A percentile compares a stretch with the other conserved stretches of the same genome.
These are phyloP conservation scores for Gastrophryne carolinensis DNA, from an alignment of 2,797 vertebrate genomes.

Conservation along the genomic window DNA sequence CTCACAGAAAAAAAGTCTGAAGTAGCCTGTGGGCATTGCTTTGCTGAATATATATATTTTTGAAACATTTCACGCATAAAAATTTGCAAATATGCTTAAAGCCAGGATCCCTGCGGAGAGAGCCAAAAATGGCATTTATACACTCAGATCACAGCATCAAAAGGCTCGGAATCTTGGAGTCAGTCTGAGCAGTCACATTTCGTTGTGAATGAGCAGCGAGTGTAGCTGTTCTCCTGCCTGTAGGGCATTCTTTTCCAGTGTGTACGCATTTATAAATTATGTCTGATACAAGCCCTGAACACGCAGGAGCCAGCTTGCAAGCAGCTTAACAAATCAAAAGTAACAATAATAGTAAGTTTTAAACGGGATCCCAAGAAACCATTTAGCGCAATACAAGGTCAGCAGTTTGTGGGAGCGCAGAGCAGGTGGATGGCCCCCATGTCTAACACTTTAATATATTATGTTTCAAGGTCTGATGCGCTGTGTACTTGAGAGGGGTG, in stretches of 20 bases:
- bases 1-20: slow-evolving; percentile 43
- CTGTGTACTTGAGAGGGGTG: not conserved
- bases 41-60: slow-evolving; percentile 55
- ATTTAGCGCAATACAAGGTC: slow-evolving; percentile 49
- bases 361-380: slow-evolving; percentile 38
- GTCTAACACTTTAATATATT: not conserved
- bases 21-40: slow-evolving; percentile 49
- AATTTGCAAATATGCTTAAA: slow-evolving; percentile 54
- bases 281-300: slow-evolving; percentile 51
- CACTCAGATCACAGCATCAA: slow-evolving; percentile 43
- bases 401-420: slow-evolving; percentile 53
- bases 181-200: slow-evolving; percentile 50
- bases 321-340: slow-evolving; percentile 40
- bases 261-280: slow-evolving; percentile 48
- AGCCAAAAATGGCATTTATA: slow-evolving; percentile 48
- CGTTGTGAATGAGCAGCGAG: slow-evolving; percentile 43
- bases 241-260: slow-evolving; percentile 55
- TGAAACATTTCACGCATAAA: slow-evolving; percentile 51
- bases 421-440: slow-evolving; percentile 44
- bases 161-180: slow-evolving; percentile 39
- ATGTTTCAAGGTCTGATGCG: slow-evolving; percentile 35
- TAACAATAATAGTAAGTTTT: slow-evolving; percentile 45
- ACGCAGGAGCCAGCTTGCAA: slow-evolving; percentile 36
- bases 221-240: slow-evolving; percentile 50
- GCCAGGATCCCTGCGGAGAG: slow-evolving; percentile 47